A percentile compares a stretch with the other conserved stretches of the same genome.
Evolutionary conservation across 2,888 invertebrate species (phyloP).

Genomic region (Acleris literana): DNA sequence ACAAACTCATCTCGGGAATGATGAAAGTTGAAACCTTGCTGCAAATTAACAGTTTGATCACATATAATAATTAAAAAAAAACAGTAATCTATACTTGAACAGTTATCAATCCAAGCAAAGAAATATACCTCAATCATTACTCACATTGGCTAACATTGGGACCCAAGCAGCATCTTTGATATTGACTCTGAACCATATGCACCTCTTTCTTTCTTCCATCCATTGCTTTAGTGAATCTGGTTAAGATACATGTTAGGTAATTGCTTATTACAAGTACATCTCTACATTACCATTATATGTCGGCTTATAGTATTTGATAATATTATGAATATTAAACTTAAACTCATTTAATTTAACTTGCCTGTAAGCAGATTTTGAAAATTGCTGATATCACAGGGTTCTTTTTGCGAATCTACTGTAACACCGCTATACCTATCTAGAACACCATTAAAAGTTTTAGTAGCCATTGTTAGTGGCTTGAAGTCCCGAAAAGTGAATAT

Average conservation of each 20-base stretch:
- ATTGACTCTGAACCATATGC: slow-evolving; percentile 92
- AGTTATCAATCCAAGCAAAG: too few relatives aligned
- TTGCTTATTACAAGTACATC: background rate
- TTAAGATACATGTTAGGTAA: background rate
- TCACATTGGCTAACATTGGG: slow-evolving; percentile 88
- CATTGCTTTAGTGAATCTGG: slow-evolving; percentile 88
- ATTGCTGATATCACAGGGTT: slow-evolving; percentile 76
- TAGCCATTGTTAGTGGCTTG: slow-evolving; percentile 13
- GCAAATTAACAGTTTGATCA: slow-evolving; percentile 39
- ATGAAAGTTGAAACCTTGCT: slow-evolving; percentile 94
- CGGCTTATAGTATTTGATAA: background rate
- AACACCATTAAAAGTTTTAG: slow-evolving; percentile 58
- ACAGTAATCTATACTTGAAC: too few relatives aligned
- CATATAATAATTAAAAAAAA: too few relatives aligned
- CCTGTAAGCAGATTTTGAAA: slow-evolving; percentile 84
- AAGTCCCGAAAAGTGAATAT: background rate
- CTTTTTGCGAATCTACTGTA: slow-evolving; percentile 86
- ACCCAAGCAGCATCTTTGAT: slow-evolving; percentile 89
- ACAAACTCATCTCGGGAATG: slow-evolving; percentile 92
- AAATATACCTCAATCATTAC: slow-evolving; percentile 30
- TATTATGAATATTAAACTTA: background rate
- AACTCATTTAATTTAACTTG: slow-evolving; percentile 56
- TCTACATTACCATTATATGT: background rate
- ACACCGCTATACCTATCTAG: slow-evolving; percentile 89
- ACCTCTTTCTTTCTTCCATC: slow-evolving; percentile 85